A percentile compares a stretch with the other conserved stretches of the same genome.
These are phyloP conservation scores for Philhelius pedissequus DNA, from an alignment of 2,888 invertebrate genomes.

Conservation along the genomic window DNA sequence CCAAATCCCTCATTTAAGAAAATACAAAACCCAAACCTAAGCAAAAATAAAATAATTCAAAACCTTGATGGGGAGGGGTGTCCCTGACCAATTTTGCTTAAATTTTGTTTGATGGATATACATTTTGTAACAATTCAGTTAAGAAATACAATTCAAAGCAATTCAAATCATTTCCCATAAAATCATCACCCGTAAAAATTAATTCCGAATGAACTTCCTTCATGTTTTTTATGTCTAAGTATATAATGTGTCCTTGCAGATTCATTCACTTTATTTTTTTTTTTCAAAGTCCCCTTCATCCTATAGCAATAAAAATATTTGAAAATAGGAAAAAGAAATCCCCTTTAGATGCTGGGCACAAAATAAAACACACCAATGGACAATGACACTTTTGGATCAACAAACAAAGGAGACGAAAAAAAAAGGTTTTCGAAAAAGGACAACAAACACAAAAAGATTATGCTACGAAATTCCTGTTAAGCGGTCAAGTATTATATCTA, in stretches of 20 bases:
- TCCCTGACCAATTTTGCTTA: background rate
- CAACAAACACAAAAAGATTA: slow-evolving; percentile 33
- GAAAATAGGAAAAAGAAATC: background rate
- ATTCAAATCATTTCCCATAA: slow-evolving; percentile 43
- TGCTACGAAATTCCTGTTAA: slow-evolving; percentile 42
- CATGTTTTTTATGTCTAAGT: background rate
- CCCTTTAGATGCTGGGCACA: background rate
- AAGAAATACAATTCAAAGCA: slow-evolving; percentile 34
- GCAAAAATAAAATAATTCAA: background rate
- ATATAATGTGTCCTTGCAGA: slow-evolving; percentile 9
- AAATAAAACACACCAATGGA: background rate
- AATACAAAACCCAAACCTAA: background rate
- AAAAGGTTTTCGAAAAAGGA: background rate
- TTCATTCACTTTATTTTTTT: background rate
- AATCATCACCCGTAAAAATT: slow-evolving; percentile 54
- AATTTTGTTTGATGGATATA: background rate
- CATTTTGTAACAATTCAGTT: background rate
- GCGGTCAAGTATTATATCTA: slow-evolving; percentile 41
- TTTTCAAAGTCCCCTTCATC: background rate
- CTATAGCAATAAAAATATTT: slow-evolving; percentile 16
- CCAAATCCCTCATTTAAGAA: background rate
- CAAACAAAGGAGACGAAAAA: background rate
- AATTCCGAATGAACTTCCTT: slow-evolving; percentile 46
- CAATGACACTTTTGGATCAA: background rate
- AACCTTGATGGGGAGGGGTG: background rate